Percentiles rank a stretch among this genome's conserved stretches.
phyloP scores from a whole-genome alignment of 2,888 invertebrate species.

The Lutraria lutraria region DNA sequence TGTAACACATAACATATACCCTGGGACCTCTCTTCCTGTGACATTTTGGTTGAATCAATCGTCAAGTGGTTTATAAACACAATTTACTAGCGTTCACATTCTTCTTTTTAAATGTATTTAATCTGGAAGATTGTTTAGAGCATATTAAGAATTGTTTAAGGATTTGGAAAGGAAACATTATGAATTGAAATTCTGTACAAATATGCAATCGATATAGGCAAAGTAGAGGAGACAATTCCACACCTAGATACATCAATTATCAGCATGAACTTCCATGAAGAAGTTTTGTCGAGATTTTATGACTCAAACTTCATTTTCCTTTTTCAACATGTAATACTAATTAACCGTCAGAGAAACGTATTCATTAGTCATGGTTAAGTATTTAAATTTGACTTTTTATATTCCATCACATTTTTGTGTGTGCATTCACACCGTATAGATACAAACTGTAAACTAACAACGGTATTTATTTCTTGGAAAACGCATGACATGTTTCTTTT shows the following conservation, averaged over 20 bases:
- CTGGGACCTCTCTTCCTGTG: conserved; percentile 12
- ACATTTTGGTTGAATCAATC: conserved; percentile 19
- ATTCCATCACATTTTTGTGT: too few relatives aligned
- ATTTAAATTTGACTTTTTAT: too few relatives aligned
- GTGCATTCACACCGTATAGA: too few relatives aligned
- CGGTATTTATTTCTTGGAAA: background rate
- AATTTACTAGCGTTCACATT: background rate
- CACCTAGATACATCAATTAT: background rate
- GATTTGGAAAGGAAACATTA: background rate
- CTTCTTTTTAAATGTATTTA: conserved; percentile 6
- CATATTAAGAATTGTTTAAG: background rate
- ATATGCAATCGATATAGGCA: background rate
- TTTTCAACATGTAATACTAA: too few relatives aligned
- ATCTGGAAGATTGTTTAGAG: background rate
- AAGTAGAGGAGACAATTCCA: background rate
- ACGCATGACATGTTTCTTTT: conserved; percentile 24
- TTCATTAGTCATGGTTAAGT: too few relatives aligned
- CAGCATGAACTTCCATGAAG: background rate
- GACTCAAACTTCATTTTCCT: too few relatives aligned
- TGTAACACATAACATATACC: background rate
- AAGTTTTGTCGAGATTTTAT: too few relatives aligned
- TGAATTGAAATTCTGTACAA: background rate
- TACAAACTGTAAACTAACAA: background rate
- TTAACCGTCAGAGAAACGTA: too few relatives aligned
- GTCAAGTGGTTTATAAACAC: conserved; percentile 26